phyloP scores from a whole-genome alignment of 2,888 invertebrate genomes.

The Pocota personata region DNA sequence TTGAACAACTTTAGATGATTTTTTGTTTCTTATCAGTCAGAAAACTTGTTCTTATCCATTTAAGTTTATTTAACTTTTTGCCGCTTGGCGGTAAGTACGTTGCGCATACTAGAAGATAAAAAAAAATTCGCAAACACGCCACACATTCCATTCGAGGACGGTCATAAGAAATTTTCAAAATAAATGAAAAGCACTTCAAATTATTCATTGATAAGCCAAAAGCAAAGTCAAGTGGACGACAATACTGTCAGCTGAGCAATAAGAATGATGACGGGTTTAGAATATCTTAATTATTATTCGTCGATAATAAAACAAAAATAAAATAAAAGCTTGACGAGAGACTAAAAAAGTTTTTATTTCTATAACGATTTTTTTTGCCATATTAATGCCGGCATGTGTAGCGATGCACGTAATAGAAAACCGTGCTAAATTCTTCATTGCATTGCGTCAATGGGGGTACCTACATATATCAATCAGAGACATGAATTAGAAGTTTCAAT shows the following conservation, averaged over 20 bases:
- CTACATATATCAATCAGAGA: background rate
- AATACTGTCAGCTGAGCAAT: slow-evolving; percentile 6
- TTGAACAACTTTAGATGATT: background rate
- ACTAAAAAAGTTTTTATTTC: background rate
- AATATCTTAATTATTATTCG: slow-evolving; percentile 43
- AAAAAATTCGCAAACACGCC: background rate
- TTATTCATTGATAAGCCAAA: slow-evolving; percentile 41
- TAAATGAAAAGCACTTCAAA: slow-evolving; percentile 16
- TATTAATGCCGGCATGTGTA: background rate
- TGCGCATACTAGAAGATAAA: background rate
- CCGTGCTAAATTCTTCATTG: background rate
- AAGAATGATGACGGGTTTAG: slow-evolving; percentile 31
- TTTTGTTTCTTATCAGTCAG: slow-evolving; percentile 1
- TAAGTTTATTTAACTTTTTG: slow-evolving; percentile 2
- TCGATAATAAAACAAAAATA: slow-evolving; percentile 7
- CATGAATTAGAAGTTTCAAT: background rate
- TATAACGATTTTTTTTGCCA: background rate
- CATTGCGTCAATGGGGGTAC: slow-evolving; percentile 23
- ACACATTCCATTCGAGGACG: slow-evolving; percentile 59
- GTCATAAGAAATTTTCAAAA: slow-evolving; percentile 30
- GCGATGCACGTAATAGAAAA: slow-evolving; percentile 16
- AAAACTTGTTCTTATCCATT: background rate
- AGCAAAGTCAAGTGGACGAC: slow-evolving; percentile 16
- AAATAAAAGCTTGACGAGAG: background rate
- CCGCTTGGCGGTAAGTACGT: background rate